Base-by-base conservation (phyloP, 2,888 invertebrate genomes). In the Ptychoptera albimana region DNA sequence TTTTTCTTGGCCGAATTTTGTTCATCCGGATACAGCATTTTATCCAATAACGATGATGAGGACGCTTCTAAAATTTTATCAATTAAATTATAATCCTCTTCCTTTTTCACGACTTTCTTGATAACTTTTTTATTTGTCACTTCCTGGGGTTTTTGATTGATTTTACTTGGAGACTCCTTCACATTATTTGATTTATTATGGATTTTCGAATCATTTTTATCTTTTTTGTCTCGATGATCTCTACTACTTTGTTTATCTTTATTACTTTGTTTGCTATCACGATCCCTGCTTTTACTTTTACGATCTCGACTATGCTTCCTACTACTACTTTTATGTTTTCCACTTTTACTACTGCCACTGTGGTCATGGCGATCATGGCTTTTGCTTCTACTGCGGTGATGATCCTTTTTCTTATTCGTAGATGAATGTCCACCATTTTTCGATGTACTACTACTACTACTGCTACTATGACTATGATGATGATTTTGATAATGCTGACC, bases 61-160 rank as follows among this genome's bases (percentile, higher is more conserved):
- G 45, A 40, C 6, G 43, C 47, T 45, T 64, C 63, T 1, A 65
- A 50, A 40, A 65, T 66, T 54, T 65, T 57, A 54, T 65, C 66
- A 23, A 64, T 54, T 39, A 65, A 50, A 51, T 55, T 64, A 29
- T 55, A 64, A 35, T 53, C 49, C 14, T 49, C 40, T 43, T 48
- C 45, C 43, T n/a, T 11, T 36, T 50, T 47, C 31, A 45, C 37
- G 12, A 41, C 37, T 34, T 51, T 53, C 16, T 42, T 31, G 10
- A 14, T 43, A 46, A 39, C 44, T 51, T 36, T 38, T 47, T 30
- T 51, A 50, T 35, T 42, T 49, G 29, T 53, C 53, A 16, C 49
- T 51, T 46, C 48, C 45, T 50, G 47, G 44, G 50, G 48, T 43
- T 49, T 45, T 45, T 50, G 48, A 47, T 52, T 48, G 41, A 48